A percentile compares a stretch with the other conserved stretches of the same genome.
These are phyloP conservation scores for Chelonia mydas DNA, from an alignment of 2,797 vertebrate genomes.

Conservation along the genomic window DNA sequence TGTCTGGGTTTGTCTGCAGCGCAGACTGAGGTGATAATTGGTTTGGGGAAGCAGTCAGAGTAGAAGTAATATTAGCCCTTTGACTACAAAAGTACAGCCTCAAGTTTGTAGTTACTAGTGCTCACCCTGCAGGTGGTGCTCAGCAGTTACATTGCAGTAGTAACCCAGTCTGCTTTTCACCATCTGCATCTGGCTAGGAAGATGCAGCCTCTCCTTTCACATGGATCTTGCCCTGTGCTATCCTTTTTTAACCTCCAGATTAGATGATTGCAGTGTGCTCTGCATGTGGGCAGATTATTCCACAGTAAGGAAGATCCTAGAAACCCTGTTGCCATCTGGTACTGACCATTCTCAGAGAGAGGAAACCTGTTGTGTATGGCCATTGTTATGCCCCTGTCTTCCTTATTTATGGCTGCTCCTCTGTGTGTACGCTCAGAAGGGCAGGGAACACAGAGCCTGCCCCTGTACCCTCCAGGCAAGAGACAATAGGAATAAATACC, in stretches of 20 bases:
- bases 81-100: neutral
- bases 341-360: neutral
- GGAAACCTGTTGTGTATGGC: neutral
- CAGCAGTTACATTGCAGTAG: neutral
- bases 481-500: neutral
- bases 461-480: neutral
- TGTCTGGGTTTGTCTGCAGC: neutral
- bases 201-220: too few relatives aligned
- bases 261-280: too few relatives aligned
- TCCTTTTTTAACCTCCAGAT: too few relatives aligned
- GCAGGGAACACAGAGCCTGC: neutral
- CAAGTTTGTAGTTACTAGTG: accelerated
- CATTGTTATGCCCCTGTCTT: neutral
- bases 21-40: neutral
- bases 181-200: too few relatives aligned
- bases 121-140: neutral
- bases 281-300: neutral
- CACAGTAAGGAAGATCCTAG: neutral
- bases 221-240: too few relatives aligned
- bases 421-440: neutral
- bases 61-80: neutral
- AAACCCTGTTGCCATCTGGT: too few relatives aligned
- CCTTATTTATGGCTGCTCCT: accelerated
- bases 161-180: neutral
- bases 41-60: neutral